These are phyloP conservation scores for Calcarius lapponicus DNA, from an alignment of 2,797 vertebrate genomes.

Conservation along the genomic window DNA sequence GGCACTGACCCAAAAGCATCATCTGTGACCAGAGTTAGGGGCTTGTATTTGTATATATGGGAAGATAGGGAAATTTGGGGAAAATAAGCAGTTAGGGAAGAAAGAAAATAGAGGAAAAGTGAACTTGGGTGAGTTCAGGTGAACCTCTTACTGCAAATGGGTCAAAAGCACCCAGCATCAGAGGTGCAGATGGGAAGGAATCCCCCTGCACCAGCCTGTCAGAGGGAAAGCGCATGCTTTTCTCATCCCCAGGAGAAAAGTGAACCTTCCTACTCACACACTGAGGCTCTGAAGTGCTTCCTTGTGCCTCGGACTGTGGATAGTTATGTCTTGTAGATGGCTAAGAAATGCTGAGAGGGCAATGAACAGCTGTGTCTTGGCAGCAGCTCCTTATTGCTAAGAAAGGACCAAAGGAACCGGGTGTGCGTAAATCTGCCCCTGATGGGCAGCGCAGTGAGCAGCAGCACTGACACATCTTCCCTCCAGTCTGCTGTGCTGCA, in stretches of 20 bases:
- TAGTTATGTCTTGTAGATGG: neutral
- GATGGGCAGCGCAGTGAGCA: neutral
- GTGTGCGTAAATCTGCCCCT: neutral
- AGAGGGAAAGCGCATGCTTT: neutral
- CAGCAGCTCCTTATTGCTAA: neutral
- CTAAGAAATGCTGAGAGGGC: neutral
- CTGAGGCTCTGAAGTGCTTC: neutral
- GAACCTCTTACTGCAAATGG: neutral
- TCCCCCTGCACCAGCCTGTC: neutral
- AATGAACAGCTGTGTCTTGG: neutral
- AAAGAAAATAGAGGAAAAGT: neutral
- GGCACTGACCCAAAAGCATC: neutral
- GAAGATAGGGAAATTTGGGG: neutral
- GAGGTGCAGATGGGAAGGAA: neutral
- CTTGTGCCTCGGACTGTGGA: neutral
- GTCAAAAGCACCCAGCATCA: neutral
- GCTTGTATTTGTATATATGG: neutral
- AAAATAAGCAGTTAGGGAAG: neutral
- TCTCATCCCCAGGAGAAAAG: neutral
- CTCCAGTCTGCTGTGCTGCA: neutral
- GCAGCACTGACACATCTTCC: neutral
- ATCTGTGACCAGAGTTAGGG: accelerated
- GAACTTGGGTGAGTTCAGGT: neutral
- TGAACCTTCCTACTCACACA: neutral
- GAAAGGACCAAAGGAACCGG: neutral